Evolutionary conservation across 2,113 vertebrate genomes (phyloP).

Genomic region (Alethe diademata): DNA sequence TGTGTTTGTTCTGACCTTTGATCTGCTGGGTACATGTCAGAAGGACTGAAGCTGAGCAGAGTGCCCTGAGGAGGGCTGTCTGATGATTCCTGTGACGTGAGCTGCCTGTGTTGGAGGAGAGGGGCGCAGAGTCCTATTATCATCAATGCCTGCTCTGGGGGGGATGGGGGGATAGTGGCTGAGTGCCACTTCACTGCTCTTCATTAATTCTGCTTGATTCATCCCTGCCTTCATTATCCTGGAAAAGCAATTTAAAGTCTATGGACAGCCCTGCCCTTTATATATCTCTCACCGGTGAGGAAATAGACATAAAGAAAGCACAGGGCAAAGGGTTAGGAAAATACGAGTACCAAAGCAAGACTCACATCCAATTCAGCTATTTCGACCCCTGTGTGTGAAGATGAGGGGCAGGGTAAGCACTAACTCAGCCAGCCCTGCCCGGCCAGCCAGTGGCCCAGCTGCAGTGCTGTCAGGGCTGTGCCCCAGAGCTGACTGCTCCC

Average conservation of each 20-base stretch:
- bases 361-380: not conserved
- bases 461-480: fast-evolving
- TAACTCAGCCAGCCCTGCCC: not conserved
- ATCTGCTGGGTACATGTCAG: not conserved
- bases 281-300: not conserved
- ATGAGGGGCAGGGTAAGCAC: not conserved
- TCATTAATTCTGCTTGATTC: not conserved
- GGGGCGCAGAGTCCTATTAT: not conserved
- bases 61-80: not conserved
- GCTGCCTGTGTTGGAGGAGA: not conserved
- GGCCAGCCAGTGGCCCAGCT: fast-evolving
- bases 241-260: not conserved
- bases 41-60: not conserved
- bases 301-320: not conserved
- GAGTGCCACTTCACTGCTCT: not conserved
- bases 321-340: not conserved
- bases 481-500: not conserved
- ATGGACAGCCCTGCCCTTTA: not conserved
- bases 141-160: not conserved
- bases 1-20: not conserved
- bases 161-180: not conserved
- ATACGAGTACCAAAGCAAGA: not conserved
- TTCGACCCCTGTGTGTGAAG: not conserved
- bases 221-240: not conserved
- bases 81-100: not conserved